Conservation (phyloP, 2,113 vertebrate genomes). For the Potamarius usumacintae region DNA sequence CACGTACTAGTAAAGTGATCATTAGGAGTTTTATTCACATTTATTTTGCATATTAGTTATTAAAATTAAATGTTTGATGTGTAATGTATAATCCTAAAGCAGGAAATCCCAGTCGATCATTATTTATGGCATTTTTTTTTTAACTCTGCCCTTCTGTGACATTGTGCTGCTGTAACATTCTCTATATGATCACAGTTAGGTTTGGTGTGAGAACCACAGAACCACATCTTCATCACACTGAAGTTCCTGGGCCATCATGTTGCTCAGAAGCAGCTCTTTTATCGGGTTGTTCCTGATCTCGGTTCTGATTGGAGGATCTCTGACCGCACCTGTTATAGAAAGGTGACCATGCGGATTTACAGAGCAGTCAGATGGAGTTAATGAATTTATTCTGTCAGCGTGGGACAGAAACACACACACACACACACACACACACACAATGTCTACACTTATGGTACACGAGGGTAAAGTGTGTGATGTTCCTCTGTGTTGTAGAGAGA, state of each 20-base stretch:
- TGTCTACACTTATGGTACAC: background rate
- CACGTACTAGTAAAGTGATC: background rate
- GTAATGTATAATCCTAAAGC: background rate
- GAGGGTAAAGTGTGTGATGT: background rate
- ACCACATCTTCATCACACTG: background rate
- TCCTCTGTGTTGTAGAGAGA: background rate
- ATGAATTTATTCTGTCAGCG: too few species aligned
- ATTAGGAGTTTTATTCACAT: background rate
- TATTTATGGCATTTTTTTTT: background rate
- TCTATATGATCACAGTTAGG: background rate
- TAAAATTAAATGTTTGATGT: background rate
- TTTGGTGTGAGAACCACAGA: background rate
- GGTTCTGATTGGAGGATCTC: constrained; percentile 1
- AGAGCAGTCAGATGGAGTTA: background rate
- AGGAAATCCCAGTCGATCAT: background rate
- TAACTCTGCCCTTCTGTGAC: background rate
- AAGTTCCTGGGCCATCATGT: background rate
- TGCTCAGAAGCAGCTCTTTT: background rate
- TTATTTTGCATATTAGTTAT: too few species aligned
- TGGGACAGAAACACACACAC: background rate
- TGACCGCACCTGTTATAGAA: background rate
- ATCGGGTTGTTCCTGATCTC: background rate
- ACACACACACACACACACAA: background rate
- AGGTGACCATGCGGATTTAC: constrained; percentile 1
- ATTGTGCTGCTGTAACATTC: background rate